A percentile compares a stretch with the other conserved stretches of the same genome.
These are phyloP conservation scores for Cinclus mexicanus DNA, from an alignment of 2,113 vertebrate species.

Conservation along the genomic window DNA sequence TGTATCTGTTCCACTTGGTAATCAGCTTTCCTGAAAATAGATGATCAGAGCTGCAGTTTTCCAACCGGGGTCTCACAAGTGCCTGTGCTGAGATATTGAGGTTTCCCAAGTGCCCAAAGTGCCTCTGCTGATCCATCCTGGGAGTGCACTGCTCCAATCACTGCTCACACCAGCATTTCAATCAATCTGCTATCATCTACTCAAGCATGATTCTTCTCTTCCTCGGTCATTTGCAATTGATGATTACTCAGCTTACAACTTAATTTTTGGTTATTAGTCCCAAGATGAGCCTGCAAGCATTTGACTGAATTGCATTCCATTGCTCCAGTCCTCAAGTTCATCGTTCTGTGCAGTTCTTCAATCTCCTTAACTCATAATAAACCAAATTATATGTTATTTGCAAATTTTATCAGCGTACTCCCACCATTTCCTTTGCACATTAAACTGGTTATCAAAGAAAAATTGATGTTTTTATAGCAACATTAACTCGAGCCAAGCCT, in stretches of 20 bases:
- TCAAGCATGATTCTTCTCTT: not conserved
- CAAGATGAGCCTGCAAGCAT: constrained; percentile 20
- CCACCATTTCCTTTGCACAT: not conserved
- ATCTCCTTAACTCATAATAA: constrained; percentile 18
- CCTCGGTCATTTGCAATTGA: constrained; percentile 12
- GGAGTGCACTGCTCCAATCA: not conserved
- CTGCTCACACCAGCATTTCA: not conserved
- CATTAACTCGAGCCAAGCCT: not conserved
- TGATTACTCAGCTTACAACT: constrained; percentile 52
- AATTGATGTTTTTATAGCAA: constrained; percentile 22
- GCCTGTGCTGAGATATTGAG: not conserved
- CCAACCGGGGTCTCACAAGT: not conserved
- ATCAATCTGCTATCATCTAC: not conserved
- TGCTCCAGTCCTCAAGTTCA: constrained; percentile 3
- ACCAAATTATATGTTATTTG: not conserved
- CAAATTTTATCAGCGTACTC: not conserved
- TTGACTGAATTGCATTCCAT: not conserved
- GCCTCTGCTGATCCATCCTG: not conserved
- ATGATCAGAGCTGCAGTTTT: constrained; percentile 42
- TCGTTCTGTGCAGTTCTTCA: not conserved
- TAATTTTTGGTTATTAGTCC: constrained; percentile 51
- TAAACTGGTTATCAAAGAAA: constrained; percentile 11
- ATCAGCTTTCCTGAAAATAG: constrained; percentile 50
- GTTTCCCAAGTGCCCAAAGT: not conserved
- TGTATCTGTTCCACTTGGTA: constrained; percentile 48